Conservation (phyloP, 2,113 vertebrate species). For the Hemiprocne comata region DNA sequence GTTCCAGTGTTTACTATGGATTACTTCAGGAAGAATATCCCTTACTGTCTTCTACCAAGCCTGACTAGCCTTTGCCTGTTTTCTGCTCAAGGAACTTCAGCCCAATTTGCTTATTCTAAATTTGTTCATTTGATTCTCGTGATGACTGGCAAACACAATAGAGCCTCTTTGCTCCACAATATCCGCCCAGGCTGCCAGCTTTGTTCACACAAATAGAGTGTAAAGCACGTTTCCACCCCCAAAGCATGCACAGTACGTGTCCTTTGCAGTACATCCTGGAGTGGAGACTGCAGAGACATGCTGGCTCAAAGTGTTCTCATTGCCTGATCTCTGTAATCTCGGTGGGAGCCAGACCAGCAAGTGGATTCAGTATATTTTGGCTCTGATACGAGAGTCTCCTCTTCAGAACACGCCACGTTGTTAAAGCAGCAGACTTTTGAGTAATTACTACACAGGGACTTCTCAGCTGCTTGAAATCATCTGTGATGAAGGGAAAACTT, state of each 20-base stretch:
- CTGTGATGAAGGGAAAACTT: not conserved
- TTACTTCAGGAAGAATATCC: slow-evolving; percentile 26
- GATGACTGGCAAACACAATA: slow-evolving; percentile 70
- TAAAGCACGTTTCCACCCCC: slow-evolving; percentile 68
- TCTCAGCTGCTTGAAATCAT: not conserved
- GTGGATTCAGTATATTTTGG: slow-evolving; percentile 66
- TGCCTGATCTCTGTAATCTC: slow-evolving; percentile 67
- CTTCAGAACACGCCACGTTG: slow-evolving; percentile 62
- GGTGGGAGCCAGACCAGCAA: slow-evolving; percentile 69
- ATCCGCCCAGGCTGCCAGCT: slow-evolving; percentile 72
- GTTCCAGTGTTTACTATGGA: not conserved
- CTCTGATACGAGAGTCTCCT: slow-evolving; percentile 30
- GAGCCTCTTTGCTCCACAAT: slow-evolving; percentile 63
- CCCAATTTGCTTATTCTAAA: slow-evolving; percentile 56
- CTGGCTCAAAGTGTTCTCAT: slow-evolving; percentile 69
- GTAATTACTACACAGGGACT: not conserved
- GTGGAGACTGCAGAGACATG: slow-evolving; percentile 66
- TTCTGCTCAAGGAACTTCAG: slow-evolving; percentile 50
- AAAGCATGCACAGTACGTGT: slow-evolving; percentile 73
- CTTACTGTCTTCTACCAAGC: not conserved
- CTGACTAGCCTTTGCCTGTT: slow-evolving; percentile 9
- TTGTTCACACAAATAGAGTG: slow-evolving; percentile 73
- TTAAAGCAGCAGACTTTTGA: slow-evolving; percentile 44
- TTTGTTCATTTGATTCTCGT: slow-evolving; percentile 60
- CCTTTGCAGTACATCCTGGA: slow-evolving; percentile 67